Base-by-base conservation (phyloP, 2,113 vertebrate species). In the Mobula hypostoma region DNA sequence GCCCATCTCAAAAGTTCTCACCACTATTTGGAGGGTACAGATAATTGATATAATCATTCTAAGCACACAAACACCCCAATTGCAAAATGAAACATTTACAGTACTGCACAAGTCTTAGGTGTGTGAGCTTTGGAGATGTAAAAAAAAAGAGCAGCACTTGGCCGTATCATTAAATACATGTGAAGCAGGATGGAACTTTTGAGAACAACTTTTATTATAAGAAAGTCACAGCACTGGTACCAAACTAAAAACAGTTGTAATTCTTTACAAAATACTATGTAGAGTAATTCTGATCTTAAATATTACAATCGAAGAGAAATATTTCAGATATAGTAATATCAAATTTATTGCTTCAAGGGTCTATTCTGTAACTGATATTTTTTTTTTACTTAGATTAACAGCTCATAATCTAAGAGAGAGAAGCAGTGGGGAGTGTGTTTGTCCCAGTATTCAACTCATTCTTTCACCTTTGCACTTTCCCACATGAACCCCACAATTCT, bases 1-100 rank as follows among this genome's bases (percentile, higher is more conserved):
- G 80, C 82, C 82, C 29, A 36, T 85, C 85, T 88, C 85, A 32
- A 94, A 66, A 94, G 70, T 92, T 74, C 15, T 40, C 61, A 91
- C 63, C 32, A 29, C 40, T 36, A 58, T 79, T 48, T 80, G 27
- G 21, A 74, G 56, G 21, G 15, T n/a, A 2, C 36, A 7, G 48
- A 48, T 32, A 90, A 36, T 3, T 82, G 90, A n/a, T n/a, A 17
- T 68, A n/a, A n/a, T 66, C 87, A 66, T 9, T 74, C 58, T 91
- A 78, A 0, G n/a, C 36, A 94, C 95, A 2, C 94, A 95, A 63
- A 63, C 2, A n/a, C 8, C 24, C 83, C 4, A 14, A 88, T 63
- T 56, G 40, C 48, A 40, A 80, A 36, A 40, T 14, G 12, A 32
- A 40, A 79, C 27, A 15, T 56, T 88, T 58, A 88, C 56, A 61